Evolutionary conservation across 2,888 invertebrate species (phyloP), one percentile per base, ranked within the genome.

Genomic region (Archaeoteleia sp.): DNA sequence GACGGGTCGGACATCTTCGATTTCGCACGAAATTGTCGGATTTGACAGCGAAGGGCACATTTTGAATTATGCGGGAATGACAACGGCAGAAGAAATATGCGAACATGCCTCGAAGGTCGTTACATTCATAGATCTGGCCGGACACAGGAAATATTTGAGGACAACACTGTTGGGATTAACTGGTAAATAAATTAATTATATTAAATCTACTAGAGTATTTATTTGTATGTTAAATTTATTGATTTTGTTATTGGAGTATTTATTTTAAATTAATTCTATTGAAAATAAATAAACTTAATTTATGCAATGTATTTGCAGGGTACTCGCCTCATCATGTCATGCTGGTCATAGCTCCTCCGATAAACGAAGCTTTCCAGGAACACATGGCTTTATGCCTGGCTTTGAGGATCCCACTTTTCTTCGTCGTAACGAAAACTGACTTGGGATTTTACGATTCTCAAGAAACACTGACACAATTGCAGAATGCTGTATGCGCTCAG

Each of bases 1-100:
- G 83, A 92, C 93, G 9, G 98, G 98, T 0, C 89, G 97, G 68
- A 98, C 98, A 0, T 97, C 96, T 0, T 97, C 96, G 2, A 94
- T 98, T 78, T 96, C 96, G 71, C 96, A 97, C 82, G 97, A 98
- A 87, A 96, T 98, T 72, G 89, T 99, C 3, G 99, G 98, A 5
- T 99, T 99, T 84, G 95, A 97, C 85, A 90, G 78, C 12, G 85
- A 92, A 88, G 95, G 95, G 0, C 91, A 94, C 80, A 92, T 95
- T 1, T 92, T 97, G 7, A 97, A 96, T 87, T 94, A 93, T 74
- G 94, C 93, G 30, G 95, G 95, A 79, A 90, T 95, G 83, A 93
- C 95, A 87, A 95, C 95, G 0, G 93, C 96, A 0, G 96, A 97
- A 81, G 94, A 98, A 74, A 97, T 98, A 54, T 96, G 96, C 74